Base-by-base conservation (phyloP, 1,140 invertebrate genomes). In the Belonocnema kinseyi region DNA sequence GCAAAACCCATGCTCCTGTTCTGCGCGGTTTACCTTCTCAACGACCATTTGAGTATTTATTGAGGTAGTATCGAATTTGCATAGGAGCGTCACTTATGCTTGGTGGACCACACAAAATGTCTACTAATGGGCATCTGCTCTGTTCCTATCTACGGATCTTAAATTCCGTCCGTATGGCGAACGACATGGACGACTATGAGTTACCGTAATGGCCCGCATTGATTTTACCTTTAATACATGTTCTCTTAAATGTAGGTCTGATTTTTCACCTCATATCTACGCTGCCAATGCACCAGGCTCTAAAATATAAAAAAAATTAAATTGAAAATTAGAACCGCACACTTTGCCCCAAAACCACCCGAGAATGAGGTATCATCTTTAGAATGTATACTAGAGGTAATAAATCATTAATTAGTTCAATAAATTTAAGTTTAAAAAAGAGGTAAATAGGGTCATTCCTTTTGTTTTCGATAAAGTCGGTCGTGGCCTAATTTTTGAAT, bases 91-190 rank as follows among this genome's bases (percentile, higher is more conserved):
- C 82, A 86, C 82, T 83, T 86, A 82, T 83, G 84, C 80, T 76
- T 70, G 76, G 73, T 78, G 85, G 90, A 91, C 89, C 90, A 91
- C 89, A 91, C 90, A 91, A 91, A 90, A 90, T 90, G 88, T 87
- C 85, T 88, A 89, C 89, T 91, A 91, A 91, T 91, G 89, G 89
- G 83, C 85, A 82, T 83, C 77, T 80, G 80, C 74, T 75, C 73
- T 74, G 74, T 78, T 75, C 77, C 83, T 85, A 85, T 85, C 83
- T 83, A 73, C 50, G 72, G 80, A 85, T 85, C 83, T 81, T 81
- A 82, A 84, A 84, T 76, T 77, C 81, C 77, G 80, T 82, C 77
- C 80, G 77, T 66, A 66, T 66, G 61, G 61, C 61, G 61, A 66
- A 66, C 61, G 61, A 66, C 61, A 66, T 66, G 61, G 61, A 66